Evolutionary conservation across 2,797 vertebrate species (phyloP), one percentile per base, ranked within the genome.

Genomic region (Chloroceryle inda): DNA sequence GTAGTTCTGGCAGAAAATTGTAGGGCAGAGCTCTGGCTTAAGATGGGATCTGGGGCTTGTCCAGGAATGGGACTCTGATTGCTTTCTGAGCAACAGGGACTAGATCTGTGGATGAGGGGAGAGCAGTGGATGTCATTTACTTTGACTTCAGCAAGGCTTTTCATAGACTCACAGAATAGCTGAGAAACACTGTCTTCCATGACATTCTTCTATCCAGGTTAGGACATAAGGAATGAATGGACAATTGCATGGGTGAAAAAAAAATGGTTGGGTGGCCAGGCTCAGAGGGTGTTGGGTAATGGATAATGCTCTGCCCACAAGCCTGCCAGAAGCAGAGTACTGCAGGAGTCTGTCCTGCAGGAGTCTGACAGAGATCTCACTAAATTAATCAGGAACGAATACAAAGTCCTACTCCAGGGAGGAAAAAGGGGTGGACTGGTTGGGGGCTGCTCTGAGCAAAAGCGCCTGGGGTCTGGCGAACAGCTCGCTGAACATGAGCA

Each of bases 401-500:
- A 29, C 24, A 11, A 35, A 61, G 24, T 45, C 38, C 26, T 69
- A 23, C 26, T 3, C 9, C 20, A 27, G 11, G 16, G 13, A 67
- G 75, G 23, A 21, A 49, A 33, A 18, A 35, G 29, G 40, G 11
- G 17, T 40, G 49, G 35, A 13, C 53, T 75, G 35, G 10, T 19
- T 40, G 49, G 18, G 20, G 18, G 40, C 20, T 42, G 15, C 44
- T 50, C 68, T 80, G 45, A 4, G 11, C 56, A 61, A n/a, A 31
- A 77, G 17, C 52, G 20, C 16, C 18, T 11, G 15, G 47, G 11
- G 26, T 31, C 17, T 47, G 49, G 14, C 5, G 2, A 47, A 22
- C 9, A 12, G 16, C 33, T 11, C 1, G 3, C 29, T 35, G 29
- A 31, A 37, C 1, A 1, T n/a, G 44, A 31, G 62, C 5, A 6